Evolutionary conservation across 1,140 invertebrate genomes (phyloP).

Genomic region (Neodiprion fabricii): DNA sequence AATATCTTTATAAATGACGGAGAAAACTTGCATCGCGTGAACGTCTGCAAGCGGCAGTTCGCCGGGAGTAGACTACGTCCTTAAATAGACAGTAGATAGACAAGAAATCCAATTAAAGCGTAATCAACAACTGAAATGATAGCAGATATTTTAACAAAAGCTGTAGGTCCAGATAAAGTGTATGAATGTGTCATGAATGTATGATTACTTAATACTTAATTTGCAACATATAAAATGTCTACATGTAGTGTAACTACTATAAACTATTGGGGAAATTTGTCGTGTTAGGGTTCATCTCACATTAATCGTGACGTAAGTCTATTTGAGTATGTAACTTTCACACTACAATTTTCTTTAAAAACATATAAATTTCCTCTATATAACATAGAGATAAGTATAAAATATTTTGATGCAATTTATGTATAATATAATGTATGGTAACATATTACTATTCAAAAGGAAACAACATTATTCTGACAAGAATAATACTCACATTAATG

Average conservation of each 20-base stretch:
- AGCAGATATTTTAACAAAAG: neutral
- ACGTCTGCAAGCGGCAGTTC: no score
- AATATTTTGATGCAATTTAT: neutral
- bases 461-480: neutral
- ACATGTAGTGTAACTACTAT: neutral
- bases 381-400: neutral
- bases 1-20: neutral
- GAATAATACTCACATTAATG: neutral
- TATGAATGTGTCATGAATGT: neutral
- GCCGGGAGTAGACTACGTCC: no score
- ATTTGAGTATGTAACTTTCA: neutral
- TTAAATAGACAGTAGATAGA: no score
- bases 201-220: neutral
- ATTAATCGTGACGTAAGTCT: neutral
- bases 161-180: conserved; percentile 2
- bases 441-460: neutral
- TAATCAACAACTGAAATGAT: neutral
- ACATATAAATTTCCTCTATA: neutral
- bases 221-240: neutral
- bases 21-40: no score
- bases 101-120: no score
- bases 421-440: neutral
- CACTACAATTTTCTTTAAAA: neutral
- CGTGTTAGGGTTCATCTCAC: neutral
- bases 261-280: neutral